These are phyloP conservation scores for Zapornia atra DNA, from an alignment of 2,113 vertebrate species.

Conservation along the genomic window DNA sequence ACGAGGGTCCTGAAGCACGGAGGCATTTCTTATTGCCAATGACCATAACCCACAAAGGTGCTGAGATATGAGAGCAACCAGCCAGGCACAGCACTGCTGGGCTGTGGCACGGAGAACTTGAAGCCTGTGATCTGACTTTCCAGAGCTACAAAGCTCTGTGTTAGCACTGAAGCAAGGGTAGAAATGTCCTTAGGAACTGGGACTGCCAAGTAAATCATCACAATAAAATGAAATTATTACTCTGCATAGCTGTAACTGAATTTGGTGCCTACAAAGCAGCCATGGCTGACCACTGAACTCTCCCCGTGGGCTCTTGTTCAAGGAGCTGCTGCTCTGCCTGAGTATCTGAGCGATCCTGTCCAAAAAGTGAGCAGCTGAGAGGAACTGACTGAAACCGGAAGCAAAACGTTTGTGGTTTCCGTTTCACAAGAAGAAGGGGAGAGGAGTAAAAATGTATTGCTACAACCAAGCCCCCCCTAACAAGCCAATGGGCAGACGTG, in stretches of 20 bases:
- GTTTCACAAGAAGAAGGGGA: neutral
- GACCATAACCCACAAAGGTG: accelerated
- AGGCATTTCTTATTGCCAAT: neutral
- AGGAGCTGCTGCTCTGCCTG: neutral
- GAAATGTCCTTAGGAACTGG: neutral
- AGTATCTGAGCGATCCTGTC: neutral
- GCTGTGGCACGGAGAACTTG: neutral
- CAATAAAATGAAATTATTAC: neutral
- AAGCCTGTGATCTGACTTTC: neutral
- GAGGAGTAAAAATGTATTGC: neutral
- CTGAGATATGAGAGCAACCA: neutral
- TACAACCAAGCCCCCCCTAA: neutral
- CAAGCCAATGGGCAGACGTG: accelerated
- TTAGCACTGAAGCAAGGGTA: neutral
- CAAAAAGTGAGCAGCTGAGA: neutral
- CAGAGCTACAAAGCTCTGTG: neutral
- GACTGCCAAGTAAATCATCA: neutral
- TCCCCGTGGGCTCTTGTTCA: neutral
- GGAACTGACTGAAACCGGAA: constrained; percentile 70
- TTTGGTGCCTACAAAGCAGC: neutral
- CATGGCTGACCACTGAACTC: neutral
- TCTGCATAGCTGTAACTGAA: neutral
- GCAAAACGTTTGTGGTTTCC: constrained; percentile 59
- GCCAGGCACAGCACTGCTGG: accelerated
- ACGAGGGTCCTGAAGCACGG: neutral